phyloP scores from a whole-genome alignment of 2,113 vertebrate species.

The Zeus faber region DNA sequence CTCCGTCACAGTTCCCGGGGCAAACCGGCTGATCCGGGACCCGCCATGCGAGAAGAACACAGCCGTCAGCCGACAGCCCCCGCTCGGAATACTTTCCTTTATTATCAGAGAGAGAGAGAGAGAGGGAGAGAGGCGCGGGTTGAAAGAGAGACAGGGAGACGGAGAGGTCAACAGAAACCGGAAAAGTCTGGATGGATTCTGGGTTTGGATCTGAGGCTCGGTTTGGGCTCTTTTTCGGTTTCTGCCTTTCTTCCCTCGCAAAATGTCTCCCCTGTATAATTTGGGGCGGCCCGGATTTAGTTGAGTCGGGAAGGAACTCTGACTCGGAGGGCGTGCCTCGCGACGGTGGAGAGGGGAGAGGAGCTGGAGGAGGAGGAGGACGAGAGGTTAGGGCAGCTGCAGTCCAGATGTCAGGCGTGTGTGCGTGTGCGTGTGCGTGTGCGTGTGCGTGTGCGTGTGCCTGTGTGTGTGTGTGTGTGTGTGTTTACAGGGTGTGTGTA shows the following conservation, averaged over 20 bases:
- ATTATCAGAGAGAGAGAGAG: slow-evolving; percentile 27
- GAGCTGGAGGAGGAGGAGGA: slow-evolving; percentile 30
- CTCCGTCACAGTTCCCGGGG: too few relatives aligned
- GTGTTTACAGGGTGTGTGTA: too few relatives aligned
- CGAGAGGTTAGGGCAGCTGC: slow-evolving; percentile 57
- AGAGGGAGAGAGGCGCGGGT: not conserved
- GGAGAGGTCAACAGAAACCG: not conserved
- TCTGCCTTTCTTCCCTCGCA: slow-evolving; percentile 30
- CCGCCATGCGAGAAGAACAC: slow-evolving; percentile 40
- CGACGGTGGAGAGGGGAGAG: slow-evolving; percentile 28
- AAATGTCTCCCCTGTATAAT: slow-evolving; percentile 63
- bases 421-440: slow-evolving; percentile 1
- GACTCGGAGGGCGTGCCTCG: slow-evolving; percentile 53
- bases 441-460: not conserved
- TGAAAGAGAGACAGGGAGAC: slow-evolving; percentile 5
- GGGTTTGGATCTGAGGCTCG: too few relatives aligned
- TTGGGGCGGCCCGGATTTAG: slow-evolving; percentile 61
- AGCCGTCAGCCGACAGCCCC: slow-evolving; percentile 25
- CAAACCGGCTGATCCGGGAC: slow-evolving; percentile 55
- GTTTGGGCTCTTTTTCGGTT: slow-evolving; percentile 9
- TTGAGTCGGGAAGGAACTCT: slow-evolving; percentile 45
- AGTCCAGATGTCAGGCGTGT: slow-evolving; percentile 58
- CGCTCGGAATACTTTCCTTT: slow-evolving; percentile 32
- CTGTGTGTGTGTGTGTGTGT: not conserved
- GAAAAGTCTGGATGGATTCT: slow-evolving; percentile 22